A percentile compares a stretch with the other conserved stretches of the same genome.
Evolutionary conservation across 2,797 vertebrate species (phyloP).

Genomic region (Urophycis tenuis): DNA sequence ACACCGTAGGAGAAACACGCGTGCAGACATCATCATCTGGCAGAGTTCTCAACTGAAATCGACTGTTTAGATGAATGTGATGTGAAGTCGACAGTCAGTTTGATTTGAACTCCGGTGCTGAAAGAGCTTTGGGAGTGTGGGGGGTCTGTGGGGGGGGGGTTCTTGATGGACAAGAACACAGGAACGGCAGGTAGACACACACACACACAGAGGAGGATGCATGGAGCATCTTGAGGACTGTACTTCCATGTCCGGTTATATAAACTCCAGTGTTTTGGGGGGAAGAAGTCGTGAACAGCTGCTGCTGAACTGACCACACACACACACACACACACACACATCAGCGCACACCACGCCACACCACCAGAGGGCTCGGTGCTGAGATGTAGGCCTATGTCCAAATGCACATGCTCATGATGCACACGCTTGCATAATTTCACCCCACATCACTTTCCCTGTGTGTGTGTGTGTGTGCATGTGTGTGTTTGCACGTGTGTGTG

Average conservation of each 20-base stretch:
- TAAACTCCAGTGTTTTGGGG: neutral
- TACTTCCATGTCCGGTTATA: neutral
- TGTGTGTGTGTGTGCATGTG: neutral
- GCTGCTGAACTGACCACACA: neutral
- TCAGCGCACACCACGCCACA: neutral
- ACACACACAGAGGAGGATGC: neutral
- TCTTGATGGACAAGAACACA: too few species aligned
- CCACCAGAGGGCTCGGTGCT: neutral
- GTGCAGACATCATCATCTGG: too few species aligned
- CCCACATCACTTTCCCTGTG: neutral
- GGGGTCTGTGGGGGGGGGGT: too few species aligned
- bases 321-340: neutral
- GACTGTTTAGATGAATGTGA: neutral
- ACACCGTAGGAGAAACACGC: neutral
- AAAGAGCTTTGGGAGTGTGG: too few species aligned
- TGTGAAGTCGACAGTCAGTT: too few species aligned
- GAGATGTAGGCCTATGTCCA: neutral
- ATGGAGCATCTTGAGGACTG: neutral
- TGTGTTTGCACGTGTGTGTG: neutral
- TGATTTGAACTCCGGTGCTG: neutral
- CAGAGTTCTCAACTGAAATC: neutral
- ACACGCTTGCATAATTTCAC: neutral
- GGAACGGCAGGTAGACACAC: neutral
- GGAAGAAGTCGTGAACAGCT: neutral
- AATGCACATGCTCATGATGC: neutral